Conservation (phyloP, 1,140 invertebrate species). For the Drosophila ironensis region DNA sequence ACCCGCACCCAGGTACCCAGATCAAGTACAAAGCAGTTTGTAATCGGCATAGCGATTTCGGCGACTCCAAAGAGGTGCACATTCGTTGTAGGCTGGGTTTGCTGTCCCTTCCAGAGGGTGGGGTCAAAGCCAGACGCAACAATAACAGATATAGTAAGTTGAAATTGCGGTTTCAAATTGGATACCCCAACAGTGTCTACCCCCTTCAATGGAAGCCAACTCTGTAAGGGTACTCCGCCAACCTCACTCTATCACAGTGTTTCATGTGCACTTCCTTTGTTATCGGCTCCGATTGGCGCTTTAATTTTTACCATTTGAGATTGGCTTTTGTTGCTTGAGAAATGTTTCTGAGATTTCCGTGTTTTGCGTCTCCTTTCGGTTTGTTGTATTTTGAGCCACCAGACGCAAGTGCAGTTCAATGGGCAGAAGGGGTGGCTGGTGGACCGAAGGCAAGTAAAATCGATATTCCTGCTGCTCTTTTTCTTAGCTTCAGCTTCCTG, state of each 20-base stretch:
- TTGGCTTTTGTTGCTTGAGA: conserved; percentile 61
- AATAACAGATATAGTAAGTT: conserved; percentile 10
- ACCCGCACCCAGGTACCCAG: conserved; percentile 19
- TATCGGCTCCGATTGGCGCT: conserved; percentile 26
- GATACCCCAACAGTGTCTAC: background rate
- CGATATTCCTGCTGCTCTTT: conserved; percentile 61
- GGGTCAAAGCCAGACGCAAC: background rate
- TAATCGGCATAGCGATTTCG: conserved; percentile 15
- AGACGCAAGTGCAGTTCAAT: conserved; percentile 38
- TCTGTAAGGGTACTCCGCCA: too few species aligned
- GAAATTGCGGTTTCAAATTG: background rate
- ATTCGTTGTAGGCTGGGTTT: conserved; percentile 41
- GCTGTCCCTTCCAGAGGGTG: background rate
- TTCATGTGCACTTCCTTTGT: conserved; percentile 27
- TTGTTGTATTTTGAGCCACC: conserved; percentile 18
- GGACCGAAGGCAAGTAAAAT: conserved; percentile 56
- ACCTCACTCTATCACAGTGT: conserved; percentile 21
- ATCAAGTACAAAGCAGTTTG: conserved; percentile 67
- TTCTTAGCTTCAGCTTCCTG: conserved; percentile 43
- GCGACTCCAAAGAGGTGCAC: conserved; percentile 12
- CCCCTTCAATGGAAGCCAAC: too few species aligned
- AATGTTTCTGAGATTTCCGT: conserved; percentile 49
- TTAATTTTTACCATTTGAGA: conserved; percentile 70
- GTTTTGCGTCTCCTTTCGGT: conserved; percentile 16
- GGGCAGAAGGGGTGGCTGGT: conserved; percentile 14